Percentiles rank a stretch among this genome's conserved stretches.
These are phyloP conservation scores for Hemitrygon akajei DNA, from an alignment of 2,797 vertebrate species.

Conservation along the genomic window DNA sequence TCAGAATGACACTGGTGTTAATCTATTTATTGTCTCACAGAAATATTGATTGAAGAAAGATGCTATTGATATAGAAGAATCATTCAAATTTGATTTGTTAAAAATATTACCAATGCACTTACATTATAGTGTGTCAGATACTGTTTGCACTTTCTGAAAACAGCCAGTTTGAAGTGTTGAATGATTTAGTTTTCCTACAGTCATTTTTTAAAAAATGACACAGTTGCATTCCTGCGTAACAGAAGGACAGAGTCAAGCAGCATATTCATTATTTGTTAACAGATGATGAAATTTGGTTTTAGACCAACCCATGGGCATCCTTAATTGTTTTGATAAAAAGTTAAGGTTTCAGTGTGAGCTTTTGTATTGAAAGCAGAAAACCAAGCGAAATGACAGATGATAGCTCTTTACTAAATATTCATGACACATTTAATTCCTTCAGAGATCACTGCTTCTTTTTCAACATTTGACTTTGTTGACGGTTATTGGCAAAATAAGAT, in stretches of 20 bases:
- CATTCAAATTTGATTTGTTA: background rate
- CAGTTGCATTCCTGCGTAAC: background rate
- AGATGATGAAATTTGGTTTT: background rate
- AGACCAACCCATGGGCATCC: conserved; percentile 21
- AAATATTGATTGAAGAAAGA: background rate
- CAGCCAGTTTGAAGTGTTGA: background rate
- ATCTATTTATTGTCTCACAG: background rate
- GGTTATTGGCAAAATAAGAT: background rate
- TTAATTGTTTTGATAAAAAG: conserved; percentile 35
- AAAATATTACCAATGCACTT: background rate
- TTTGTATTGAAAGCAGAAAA: background rate
- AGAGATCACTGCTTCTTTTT: background rate
- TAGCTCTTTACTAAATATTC: background rate
- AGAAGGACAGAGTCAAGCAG: conserved; percentile 8
- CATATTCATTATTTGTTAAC: conserved; percentile 22
- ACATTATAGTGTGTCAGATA: background rate
- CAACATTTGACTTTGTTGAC: conserved; percentile 7
- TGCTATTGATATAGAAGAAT: background rate
- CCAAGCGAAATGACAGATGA: background rate
- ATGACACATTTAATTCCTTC: conserved; percentile 1
- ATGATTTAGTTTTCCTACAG: background rate
- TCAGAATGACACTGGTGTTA: background rate
- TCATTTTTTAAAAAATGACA: background rate
- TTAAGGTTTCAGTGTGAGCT: conserved; percentile 6
- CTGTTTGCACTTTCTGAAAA: too few relatives aligned